Evolutionary conservation across 1,140 invertebrate genomes (phyloP).

Genomic region (Trinorchestia longiramus): DNA sequence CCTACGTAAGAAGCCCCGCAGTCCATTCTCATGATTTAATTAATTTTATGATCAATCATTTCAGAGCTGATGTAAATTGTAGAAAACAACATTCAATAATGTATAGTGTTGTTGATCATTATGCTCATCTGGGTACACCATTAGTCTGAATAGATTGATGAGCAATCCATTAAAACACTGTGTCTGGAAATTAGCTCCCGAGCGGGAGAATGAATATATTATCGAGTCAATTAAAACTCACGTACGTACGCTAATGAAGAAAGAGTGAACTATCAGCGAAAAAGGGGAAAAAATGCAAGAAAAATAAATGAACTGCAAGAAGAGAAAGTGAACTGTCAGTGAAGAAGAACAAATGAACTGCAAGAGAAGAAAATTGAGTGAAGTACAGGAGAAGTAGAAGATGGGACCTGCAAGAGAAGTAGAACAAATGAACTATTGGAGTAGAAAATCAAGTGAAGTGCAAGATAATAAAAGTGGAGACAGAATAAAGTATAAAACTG

Average conservation of each 20-base stretch:
- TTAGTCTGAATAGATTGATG: not conserved
- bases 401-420: too few relatives aligned
- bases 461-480: not conserved
- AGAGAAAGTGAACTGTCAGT: not conserved
- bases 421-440: too few relatives aligned
- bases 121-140: not conserved
- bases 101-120: not conserved
- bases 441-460: not conserved
- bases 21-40: not conserved
- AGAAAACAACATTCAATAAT: not conserved
- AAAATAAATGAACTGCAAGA: not conserved
- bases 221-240: not conserved
- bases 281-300: not conserved
- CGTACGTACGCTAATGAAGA: not conserved
- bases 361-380: not conserved
- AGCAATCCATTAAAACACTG: not conserved
- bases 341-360: not conserved
- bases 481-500: too few relatives aligned
- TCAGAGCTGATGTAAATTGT: not conserved
- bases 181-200: not conserved
- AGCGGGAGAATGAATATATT: not conserved
- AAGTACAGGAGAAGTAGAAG: too few relatives aligned
- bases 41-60: not conserved
- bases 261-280: not conserved
- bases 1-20: not conserved